Conservation (phyloP, 2,888 invertebrate genomes). For the Sinopyrophorus schimmeli region DNA sequence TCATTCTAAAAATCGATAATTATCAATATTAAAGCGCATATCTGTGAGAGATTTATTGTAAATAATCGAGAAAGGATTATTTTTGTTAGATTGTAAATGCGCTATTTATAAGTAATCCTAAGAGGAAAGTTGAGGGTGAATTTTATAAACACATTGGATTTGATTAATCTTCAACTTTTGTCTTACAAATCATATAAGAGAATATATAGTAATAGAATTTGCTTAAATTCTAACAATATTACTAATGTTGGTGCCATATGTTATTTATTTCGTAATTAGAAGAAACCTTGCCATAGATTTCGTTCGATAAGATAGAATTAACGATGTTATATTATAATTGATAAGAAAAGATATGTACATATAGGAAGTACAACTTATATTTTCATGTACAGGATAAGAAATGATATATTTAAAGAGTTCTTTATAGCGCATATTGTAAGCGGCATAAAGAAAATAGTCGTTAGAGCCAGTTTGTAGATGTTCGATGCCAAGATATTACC, state of each 20-base stretch:
- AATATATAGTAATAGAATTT: too few relatives aligned
- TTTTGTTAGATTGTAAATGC: too few relatives aligned
- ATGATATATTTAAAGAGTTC: constrained; percentile 20
- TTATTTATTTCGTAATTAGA: constrained; percentile 25
- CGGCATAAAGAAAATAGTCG: constrained; percentile 15
- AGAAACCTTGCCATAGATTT: constrained; percentile 35
- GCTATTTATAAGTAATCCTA: too few relatives aligned
- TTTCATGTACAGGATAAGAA: constrained; percentile 28
- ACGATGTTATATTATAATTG: constrained; percentile 9
- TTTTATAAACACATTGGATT: too few relatives aligned
- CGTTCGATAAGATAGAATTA: constrained; percentile 16
- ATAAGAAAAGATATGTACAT: constrained; percentile 14
- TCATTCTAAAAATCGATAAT: too few relatives aligned
- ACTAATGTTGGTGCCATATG: constrained; percentile 35
- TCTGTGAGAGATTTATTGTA: constrained; percentile 22
- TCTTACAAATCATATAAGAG: too few relatives aligned
- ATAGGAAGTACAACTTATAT: constrained; percentile 29
- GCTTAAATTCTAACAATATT: constrained; percentile 17
- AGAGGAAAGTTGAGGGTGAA: too few relatives aligned
- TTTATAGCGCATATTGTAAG: constrained; percentile 13
- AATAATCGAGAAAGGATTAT: constrained; percentile 14
- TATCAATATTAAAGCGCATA: too few relatives aligned
- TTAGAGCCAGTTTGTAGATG: constrained; percentile 20
- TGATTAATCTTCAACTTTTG: too few relatives aligned
- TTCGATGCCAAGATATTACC: constrained; percentile 19